Evolutionary conservation across 2,888 invertebrate genomes (phyloP).

Genomic region (Spisula solida): DNA sequence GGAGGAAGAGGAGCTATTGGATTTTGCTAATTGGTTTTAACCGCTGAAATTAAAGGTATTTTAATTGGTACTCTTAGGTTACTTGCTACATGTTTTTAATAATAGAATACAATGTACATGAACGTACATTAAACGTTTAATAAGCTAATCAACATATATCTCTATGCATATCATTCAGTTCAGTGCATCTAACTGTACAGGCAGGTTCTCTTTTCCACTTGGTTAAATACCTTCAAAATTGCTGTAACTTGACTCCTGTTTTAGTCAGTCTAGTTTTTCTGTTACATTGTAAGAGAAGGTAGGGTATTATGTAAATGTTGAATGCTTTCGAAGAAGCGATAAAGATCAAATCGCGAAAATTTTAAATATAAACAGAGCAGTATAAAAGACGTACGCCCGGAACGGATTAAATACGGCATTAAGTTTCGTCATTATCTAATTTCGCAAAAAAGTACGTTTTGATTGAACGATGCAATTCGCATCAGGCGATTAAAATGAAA

Average conservation of each 20-base stretch:
- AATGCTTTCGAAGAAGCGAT: background rate
- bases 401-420: constrained; percentile 21
- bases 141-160: background rate
- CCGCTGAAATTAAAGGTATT: constrained; percentile 3
- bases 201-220: constrained; percentile 1
- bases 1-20: constrained; percentile 82
- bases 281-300: background rate
- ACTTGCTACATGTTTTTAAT: background rate
- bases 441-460: constrained; percentile 22
- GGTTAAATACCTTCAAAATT: constrained; percentile 14
- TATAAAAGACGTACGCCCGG: constrained; percentile 6
- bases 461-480: constrained; percentile 27
- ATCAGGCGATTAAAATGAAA: constrained; percentile 24
- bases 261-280: constrained; percentile 17
- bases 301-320: constrained; percentile 15
- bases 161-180: background rate
- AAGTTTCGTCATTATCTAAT: constrained; percentile 16
- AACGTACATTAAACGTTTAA: background rate
- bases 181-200: constrained; percentile 9
- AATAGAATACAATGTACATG: background rate
- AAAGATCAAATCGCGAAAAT: constrained; percentile 19
- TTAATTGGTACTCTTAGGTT: background rate
- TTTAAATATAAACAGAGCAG: constrained; percentile 17
- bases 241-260: constrained; percentile 13
- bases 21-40: constrained; percentile 83